Evolutionary conservation across 2,113 vertebrate species (phyloP), one percentile per base, ranked within the genome.

Genomic region (Pipa parva): DNA sequence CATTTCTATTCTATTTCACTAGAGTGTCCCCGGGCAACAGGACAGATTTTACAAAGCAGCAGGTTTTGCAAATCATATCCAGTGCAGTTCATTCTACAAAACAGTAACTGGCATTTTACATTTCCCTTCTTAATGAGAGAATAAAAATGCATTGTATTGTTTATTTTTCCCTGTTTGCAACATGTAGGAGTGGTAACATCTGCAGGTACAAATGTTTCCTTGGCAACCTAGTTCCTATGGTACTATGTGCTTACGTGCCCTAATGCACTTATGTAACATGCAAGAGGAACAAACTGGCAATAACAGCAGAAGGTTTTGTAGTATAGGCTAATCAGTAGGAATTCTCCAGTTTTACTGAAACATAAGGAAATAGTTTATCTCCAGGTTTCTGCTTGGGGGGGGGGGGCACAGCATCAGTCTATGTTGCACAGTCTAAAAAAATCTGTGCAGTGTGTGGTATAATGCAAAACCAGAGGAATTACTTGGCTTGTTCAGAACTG

Each of bases 191-290:
- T 25, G 18, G 50, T 39, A 54, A 60, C 66, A 61, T 70, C 57
- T 70, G 66, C 57, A 54, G 66, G 46, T 70, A 61, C 66, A 70
- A 70, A 70, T 70, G 66, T 70, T 70, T 61, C 66, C 66, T 58
- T 61, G 66, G 66, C 49, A 70, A 70, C 66, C 57, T 70, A 60
- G 66, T 70, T 70, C 66, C 58, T 70, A 70, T 70, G 66, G 66
- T 61, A 45, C 61, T 70, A 61, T 36, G 60, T 61, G 57, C 57
- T 60, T 61, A 54, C 33, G 18, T 61, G 58, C 46, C 58, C 57
- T 70, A 61, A 70, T 70, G 66, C 66, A 70, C 57, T 70, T 70
- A 70, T 61, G 46, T 70, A 70, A 70, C 49, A 59, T 61, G 20
- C 58, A 61, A 61, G 33, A 59, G 27, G 46, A 70, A 61, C 58